Base-by-base conservation (phyloP, 2,113 vertebrate genomes). In the Coregonus clupeaformis region DNA sequence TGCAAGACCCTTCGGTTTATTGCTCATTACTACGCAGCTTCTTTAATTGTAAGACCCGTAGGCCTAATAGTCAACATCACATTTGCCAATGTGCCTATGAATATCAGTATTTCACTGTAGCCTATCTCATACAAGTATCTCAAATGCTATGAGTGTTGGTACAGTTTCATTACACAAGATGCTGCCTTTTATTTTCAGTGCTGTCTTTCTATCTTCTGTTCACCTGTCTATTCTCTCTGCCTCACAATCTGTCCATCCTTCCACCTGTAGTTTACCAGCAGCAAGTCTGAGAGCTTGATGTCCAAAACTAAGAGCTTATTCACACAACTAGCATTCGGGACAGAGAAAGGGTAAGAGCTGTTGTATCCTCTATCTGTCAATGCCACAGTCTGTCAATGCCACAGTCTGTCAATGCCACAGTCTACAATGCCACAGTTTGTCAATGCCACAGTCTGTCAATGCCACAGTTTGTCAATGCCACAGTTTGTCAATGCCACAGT, bases 1-100 rank as follows among this genome's bases (percentile, higher is more conserved):
- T 95, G 94, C 90, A 98, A 95, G 92, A 97, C 95, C 0, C 91
- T 99, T 75, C 96, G 98, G 68, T 98, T 99, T 86, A 69, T 97
- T 76, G 94, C 96, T 6, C 98, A 98, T 89, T 96, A 95, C 79
- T 93, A 95, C 2, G 96, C 95, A 85, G 97, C 96, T 42, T 98
- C 97, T 14, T 87, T 99, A 55, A 91, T 96, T 86, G 98, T 99
- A 85, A 88, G 97, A 83, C 3, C 1, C 42, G 3, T 9, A 16
- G 14, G 3, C 16, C 47, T 14, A 6, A 29, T 27, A 14, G 25
- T 30, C 45, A 52, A 1, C 3, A 4, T 60, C 7, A 32, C 16
- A 32, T 27, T 27, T 24, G 20, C 30, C 32, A n/a, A 7, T 24
- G 57, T 60, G 57, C 16, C 20, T 22, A n/a, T 60, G 20, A 1